Percentiles rank a stretch among this genome's conserved stretches.
These are phyloP conservation scores for Notodonta dromedarius DNA, from an alignment of 2,888 invertebrate species.

Conservation along the genomic window DNA sequence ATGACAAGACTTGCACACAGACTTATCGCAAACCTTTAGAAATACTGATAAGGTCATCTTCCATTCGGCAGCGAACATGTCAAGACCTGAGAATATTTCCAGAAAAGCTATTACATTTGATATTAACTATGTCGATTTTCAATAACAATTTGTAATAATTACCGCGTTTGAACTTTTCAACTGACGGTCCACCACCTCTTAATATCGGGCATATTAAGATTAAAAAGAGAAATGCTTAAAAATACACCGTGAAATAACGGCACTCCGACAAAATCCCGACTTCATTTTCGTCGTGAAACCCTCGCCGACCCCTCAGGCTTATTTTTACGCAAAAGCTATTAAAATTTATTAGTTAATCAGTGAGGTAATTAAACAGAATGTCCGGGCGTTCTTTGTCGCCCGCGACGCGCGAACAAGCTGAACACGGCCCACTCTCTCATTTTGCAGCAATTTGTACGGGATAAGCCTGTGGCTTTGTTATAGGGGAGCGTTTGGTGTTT, in stretches of 20 bases:
- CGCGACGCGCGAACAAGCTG: not conserved
- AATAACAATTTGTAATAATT: too few species aligned
- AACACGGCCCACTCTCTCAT: not conserved
- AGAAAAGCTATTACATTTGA: too few species aligned
- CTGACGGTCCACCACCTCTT: not conserved
- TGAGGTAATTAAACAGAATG: constrained; percentile 17
- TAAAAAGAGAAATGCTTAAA: not conserved
- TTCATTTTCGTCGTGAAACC: constrained; percentile 8
- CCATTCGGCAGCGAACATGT: too few species aligned
- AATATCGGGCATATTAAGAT: not conserved
- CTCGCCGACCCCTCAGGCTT: constrained; percentile 10
- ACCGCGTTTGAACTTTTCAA: not conserved
- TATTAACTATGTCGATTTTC: too few species aligned
- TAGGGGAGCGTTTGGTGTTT: not conserved
- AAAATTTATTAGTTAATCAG: constrained; percentile 24
- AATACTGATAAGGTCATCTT: too few species aligned
- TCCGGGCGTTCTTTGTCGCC: constrained; percentile 12
- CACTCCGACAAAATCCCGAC: not conserved
- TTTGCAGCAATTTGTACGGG: constrained; percentile 6
- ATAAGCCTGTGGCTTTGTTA: not conserved
- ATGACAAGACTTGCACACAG: too few species aligned
- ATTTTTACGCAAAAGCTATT: constrained; percentile 19
- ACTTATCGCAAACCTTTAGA: too few species aligned
- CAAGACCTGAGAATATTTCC: too few species aligned
- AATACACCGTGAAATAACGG: not conserved